Base-by-base conservation (phyloP, 2,888 invertebrate species). In the Nomada ruficornis region DNA sequence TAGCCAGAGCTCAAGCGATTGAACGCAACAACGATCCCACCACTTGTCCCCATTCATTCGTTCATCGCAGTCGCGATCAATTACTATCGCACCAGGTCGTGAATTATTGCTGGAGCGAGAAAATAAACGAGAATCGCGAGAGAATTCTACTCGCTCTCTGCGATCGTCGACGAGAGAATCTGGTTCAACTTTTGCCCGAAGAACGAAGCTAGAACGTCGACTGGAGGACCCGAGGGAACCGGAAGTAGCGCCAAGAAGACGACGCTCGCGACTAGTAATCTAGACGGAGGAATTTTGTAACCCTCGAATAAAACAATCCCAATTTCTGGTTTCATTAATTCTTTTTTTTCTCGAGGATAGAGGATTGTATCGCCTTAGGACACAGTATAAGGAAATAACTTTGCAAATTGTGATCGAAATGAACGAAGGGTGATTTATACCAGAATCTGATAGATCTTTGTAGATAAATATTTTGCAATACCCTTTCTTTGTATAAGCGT, bases 1-100 rank as follows among this genome's bases (percentile, higher is more conserved):
- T 84, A 88, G 86, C 83, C 84, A 82, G 86, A 87, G 84, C 85
- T 84, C 72, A 88, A 85, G 76, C 54, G 78, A 80, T 73, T 29
- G 77, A 64, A 75, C 77, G 60, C 76, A 69, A 63, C 80, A 55
- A 71, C 60, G 77, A 85, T 63, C 75, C 77, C 85, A 87, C 76
- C 82, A 76, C 71, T 80, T 68, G 68, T 77, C 74, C 80, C 69
- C 63, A 23, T 59, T 20, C n/a, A 10, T 36, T 47, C n/a, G 80
- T 82, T 64, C 72, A 69, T 76, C 72, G 77, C 83, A 55, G 57
- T 52, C 78, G 80, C 70, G 77, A 77, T 15, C 36, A 29, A 18
- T n/a, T 11, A n/a, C 0, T 5, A 4, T 52, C 44, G 55, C 55
- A 9, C 18, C 50, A 18, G 2, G 26, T 11, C n/a, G 47, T 23